Percentiles rank a stretch among this genome's conserved stretches.
These are phyloP conservation scores for Eupeodes luniger DNA, from an alignment of 2,888 invertebrate species.

Conservation along the genomic window DNA sequence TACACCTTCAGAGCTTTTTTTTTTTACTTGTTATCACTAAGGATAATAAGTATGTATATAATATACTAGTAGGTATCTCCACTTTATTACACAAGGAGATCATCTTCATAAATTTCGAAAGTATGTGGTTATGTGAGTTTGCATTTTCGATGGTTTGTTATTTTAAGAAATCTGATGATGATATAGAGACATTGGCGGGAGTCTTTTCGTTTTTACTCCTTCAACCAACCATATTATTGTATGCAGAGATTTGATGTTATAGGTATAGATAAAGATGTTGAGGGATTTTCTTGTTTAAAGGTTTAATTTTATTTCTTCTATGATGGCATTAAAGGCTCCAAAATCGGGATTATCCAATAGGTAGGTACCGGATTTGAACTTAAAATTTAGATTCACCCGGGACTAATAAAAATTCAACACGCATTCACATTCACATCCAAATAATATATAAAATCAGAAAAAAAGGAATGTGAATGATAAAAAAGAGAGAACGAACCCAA, in stretches of 20 bases:
- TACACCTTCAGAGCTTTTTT: conserved; percentile 5
- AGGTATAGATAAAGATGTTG: neutral
- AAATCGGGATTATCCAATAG: conserved; percentile 14
- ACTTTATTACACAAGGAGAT: conserved; percentile 58
- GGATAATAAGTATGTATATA: conserved; percentile 1
- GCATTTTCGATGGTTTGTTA: conserved; percentile 52
- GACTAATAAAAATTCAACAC: conserved; percentile 50
- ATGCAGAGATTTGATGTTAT: neutral
- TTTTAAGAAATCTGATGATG: conserved; percentile 26
- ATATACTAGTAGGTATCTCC: neutral
- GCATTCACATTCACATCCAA: neutral
- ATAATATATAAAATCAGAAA: neutral
- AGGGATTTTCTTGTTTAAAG: neutral
- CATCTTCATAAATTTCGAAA: conserved; percentile 55
- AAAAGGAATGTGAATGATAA: neutral
- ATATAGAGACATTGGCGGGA: neutral
- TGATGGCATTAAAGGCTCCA: conserved; percentile 14
- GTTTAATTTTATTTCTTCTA: conserved; percentile 31
- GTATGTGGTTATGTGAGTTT: conserved; percentile 17
- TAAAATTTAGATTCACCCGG: conserved; percentile 30
- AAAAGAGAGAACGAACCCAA: conserved; percentile 12
- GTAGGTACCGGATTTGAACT: conserved; percentile 14
- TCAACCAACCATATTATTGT: neutral
- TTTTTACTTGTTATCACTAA: neutral
- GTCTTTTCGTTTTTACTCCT: neutral